phyloP scores from a whole-genome alignment of 2,888 invertebrate species.

The Tipula lateralis region DNA sequence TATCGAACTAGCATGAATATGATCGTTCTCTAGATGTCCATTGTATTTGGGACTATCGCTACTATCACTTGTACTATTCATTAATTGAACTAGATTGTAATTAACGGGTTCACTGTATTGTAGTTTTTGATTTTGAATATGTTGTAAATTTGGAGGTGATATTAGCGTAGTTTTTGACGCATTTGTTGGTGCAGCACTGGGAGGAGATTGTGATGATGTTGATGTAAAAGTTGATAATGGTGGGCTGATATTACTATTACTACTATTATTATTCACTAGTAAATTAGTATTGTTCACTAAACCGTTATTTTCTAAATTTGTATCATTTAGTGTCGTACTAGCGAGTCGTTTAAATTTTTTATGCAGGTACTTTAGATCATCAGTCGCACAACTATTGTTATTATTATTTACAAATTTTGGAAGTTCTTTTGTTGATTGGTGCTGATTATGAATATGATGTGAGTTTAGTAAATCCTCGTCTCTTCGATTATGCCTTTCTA shows the following conservation, averaged over 20 bases:
- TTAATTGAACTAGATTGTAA: neutral
- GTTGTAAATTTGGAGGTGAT: neutral
- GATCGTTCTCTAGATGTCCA: neutral
- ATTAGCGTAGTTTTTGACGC: neutral
- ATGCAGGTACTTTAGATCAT: slow-evolving; percentile 76
- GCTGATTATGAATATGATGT: neutral
- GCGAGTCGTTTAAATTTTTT: slow-evolving; percentile 91
- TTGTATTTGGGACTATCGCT: neutral
- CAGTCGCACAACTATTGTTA: slow-evolving; percentile 36
- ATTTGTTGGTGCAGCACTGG: neutral
- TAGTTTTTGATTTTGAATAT: neutral
- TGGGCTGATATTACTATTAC: slow-evolving; percentile 25
- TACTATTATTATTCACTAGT: slow-evolving; percentile 19
- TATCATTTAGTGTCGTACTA: slow-evolving; percentile 49
- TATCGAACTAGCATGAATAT: neutral
- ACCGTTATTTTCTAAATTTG: neutral
- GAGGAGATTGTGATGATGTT: neutral
- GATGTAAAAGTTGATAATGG: neutral
- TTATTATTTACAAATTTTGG: slow-evolving; percentile 26
- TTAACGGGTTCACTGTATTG: neutral
- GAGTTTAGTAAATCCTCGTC: neutral
- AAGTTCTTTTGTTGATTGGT: slow-evolving; percentile 14
- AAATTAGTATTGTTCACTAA: neutral
- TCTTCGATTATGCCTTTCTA: neutral
- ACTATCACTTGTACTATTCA: neutral